Base-by-base conservation (phyloP, 2,113 vertebrate species). In the Callionymus lyra region DNA sequence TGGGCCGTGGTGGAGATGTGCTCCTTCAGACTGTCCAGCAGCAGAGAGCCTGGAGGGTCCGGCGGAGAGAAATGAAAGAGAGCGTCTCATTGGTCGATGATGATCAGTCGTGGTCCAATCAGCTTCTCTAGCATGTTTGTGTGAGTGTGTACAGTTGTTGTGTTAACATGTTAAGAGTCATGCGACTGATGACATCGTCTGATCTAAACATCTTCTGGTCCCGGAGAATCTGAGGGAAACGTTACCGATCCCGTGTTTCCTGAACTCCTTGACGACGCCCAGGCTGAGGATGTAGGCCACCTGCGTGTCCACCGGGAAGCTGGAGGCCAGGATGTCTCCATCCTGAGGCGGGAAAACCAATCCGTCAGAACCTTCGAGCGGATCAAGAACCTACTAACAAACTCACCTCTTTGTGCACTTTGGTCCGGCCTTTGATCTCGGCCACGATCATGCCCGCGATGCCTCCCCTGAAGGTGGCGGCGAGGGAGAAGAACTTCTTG, bases 381-480 rank as follows among this genome's bases (percentile, higher is more conserved):
- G n/a, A n/a, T 14, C 13, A 3, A 18, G 19, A 21, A 27, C 12
- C 12, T 21, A 38, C 10, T 13, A 16, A n/a, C 3, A 36, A 10
- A 14, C 59, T 0, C 50, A 97, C 95, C 92, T 99, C 95, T 83
- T 96, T 98, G 69, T 99, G 95, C 63, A 99, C 93, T 87, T 97
- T 99, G 31, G 92, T 92, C 68, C 95, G 89, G 74, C 83, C 87
- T 83, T 99, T 99, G 81, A 99, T 98, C 83, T 99, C 95, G 31
- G 95, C 93, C 72, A 99, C 95, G 57, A 99, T 98, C 95, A 99
- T 98, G 62, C 94, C 95, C 84, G 95, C 89, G 6, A 99, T 99
- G 80, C 88, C 84, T 13, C 92, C 91, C 72, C 90, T 86, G 63
- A 91, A 92, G 0, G 93, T 99, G 59, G 95, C 95, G 34, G 94